These are phyloP conservation scores for Alethe diademata DNA, from an alignment of 2,113 vertebrate genomes.

Conservation along the genomic window DNA sequence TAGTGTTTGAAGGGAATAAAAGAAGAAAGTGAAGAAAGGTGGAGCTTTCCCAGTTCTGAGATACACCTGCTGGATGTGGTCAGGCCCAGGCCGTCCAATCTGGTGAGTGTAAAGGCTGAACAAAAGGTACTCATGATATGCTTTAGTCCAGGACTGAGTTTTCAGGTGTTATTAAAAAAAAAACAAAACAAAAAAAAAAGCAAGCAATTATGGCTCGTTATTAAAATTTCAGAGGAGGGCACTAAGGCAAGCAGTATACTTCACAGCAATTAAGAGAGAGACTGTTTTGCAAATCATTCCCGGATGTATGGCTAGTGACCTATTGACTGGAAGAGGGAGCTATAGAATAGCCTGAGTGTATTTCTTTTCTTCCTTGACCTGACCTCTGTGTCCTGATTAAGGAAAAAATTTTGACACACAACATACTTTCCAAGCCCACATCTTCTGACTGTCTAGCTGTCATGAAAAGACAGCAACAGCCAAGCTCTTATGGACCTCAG, in stretches of 20 bases:
- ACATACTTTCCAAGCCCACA: not conserved
- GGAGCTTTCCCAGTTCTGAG: not conserved
- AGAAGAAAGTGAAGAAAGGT: not conserved
- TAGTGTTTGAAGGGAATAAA: not conserved
- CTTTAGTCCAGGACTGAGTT: not conserved
- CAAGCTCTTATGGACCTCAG: not conserved
- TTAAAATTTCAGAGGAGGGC: not conserved
- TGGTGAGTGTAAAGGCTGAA: not conserved
- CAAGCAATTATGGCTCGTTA: not conserved
- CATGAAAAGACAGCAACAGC: not conserved
- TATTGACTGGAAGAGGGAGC: not conserved
- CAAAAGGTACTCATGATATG: not conserved
- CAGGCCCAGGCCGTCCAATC: not conserved
- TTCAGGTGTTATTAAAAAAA: not conserved
- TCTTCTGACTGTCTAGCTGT: not conserved
- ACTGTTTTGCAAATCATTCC: not conserved
- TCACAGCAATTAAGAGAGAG: not conserved
- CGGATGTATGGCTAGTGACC: not conserved
- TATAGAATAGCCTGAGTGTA: not conserved
- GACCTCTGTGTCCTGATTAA: not conserved
- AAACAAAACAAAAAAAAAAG: not conserved
- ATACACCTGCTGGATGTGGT: accelerated
- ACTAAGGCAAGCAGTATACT: not conserved
- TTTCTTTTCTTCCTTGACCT: not conserved
- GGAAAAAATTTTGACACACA: not conserved